Percentiles rank a stretch among this genome's conserved stretches.
Evolutionary conservation across 92 coral and sea anemone species (phyloP).

Genomic region (Porites divaricata): DNA sequence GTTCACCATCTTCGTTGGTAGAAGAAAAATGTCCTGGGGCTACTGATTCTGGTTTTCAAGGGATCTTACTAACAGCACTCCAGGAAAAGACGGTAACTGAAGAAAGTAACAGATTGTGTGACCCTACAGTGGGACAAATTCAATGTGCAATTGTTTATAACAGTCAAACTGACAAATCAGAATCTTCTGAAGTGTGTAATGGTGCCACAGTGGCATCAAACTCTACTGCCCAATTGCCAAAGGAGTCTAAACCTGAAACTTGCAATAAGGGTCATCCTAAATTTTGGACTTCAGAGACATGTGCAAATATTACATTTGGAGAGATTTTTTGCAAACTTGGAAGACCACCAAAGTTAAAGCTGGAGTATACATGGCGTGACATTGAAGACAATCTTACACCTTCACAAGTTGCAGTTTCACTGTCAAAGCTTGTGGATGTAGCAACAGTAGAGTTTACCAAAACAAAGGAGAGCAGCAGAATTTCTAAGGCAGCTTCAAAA

Average conservation of each 20-base stretch:
- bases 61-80: background rate
- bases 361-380: slow-evolving; percentile 77
- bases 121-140: background rate
- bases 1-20: background rate
- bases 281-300: slow-evolving; percentile 75
- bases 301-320: slow-evolving; percentile 85
- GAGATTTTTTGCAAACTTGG: slow-evolving; percentile 86
- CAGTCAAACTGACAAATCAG: slow-evolving; percentile 12
- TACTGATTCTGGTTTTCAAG: background rate
- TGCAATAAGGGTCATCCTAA: slow-evolving; percentile 16
- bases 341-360: slow-evolving; percentile 82
- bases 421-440: slow-evolving; percentile 79
- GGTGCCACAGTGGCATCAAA: background rate
- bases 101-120: background rate
- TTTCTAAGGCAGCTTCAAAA: slow-evolving; percentile 22
- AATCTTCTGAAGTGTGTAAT: background rate
- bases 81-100: background rate
- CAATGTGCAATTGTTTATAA: background rate
- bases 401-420: slow-evolving; percentile 67
- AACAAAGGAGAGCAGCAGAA: slow-evolving; percentile 44
- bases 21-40: slow-evolving; percentile 3
- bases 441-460: slow-evolving; percentile 78
- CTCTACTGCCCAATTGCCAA: slow-evolving; percentile 10
- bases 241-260: slow-evolving; percentile 12
- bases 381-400: slow-evolving; percentile 50